Conservation (phyloP, 2,888 invertebrate genomes). For the Thera obeliscata region DNA sequence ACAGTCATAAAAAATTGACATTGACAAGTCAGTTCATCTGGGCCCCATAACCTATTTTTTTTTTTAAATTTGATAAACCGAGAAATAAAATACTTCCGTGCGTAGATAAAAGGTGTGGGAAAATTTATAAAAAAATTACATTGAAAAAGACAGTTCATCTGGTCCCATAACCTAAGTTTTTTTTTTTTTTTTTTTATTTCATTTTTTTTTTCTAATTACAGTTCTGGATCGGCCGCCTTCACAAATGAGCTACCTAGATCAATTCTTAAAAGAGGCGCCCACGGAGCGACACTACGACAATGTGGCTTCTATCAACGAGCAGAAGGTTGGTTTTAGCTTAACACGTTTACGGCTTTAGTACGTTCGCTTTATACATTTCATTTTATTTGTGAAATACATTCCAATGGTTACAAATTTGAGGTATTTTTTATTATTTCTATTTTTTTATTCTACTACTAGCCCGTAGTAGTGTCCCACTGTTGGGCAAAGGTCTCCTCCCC, state of each 20-base stretch:
- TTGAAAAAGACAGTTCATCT: background rate
- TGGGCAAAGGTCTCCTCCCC: no score
- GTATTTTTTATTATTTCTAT: no score
- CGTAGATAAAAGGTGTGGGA: background rate
- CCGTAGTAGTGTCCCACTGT: no score
- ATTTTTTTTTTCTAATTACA: constrained; percentile 64
- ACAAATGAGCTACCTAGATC: constrained; percentile 95
- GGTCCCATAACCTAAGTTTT: background rate
- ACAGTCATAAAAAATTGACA: no score
- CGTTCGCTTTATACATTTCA: constrained; percentile 4
- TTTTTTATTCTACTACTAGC: no score
- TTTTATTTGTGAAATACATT: constrained; percentile 11
- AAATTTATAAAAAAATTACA: no score
- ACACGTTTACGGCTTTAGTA: background rate
- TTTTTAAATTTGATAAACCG: no score
- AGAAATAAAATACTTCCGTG: no score
- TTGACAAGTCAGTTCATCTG: no score
- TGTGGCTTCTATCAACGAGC: constrained; percentile 73
- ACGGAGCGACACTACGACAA: constrained; percentile 79
- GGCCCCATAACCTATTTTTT: no score
- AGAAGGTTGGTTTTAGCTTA: constrained; percentile 65
- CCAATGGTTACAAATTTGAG: background rate
- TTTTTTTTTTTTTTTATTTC: background rate
- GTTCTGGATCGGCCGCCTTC: constrained; percentile 95
- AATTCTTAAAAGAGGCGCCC: constrained; percentile 91